Percentiles rank a stretch among this genome's conserved stretches.
phyloP scores from a whole-genome alignment of 2,797 vertebrate species.

The Urocyon cinereoargenteus region DNA sequence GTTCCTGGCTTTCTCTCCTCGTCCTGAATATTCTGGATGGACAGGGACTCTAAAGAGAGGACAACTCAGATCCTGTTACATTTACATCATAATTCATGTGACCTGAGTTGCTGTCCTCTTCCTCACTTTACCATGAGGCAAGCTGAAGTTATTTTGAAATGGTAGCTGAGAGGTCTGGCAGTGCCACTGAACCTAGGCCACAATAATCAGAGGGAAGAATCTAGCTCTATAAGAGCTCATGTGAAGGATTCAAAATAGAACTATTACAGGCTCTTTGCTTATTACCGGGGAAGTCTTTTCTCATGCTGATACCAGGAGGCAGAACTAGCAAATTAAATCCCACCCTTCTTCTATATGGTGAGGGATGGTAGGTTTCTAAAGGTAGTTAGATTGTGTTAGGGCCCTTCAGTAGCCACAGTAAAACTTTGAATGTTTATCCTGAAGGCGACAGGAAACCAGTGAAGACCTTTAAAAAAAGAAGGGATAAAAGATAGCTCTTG shows the following conservation, averaged over 20 bases:
- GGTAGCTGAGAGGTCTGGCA: background rate
- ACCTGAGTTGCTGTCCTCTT: background rate
- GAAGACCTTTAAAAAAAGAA: background rate
- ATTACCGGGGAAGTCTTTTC: background rate
- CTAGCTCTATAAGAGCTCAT: background rate
- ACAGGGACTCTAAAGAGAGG: background rate
- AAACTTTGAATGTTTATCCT: background rate
- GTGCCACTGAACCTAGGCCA: background rate
- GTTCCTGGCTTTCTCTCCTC: background rate
- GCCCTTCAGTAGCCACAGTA: background rate
- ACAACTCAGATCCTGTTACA: background rate
- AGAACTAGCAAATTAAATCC: background rate
- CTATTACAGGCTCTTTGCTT: background rate
- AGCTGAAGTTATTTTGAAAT: constrained; percentile 45
- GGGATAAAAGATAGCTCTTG: background rate
- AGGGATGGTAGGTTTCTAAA: background rate
- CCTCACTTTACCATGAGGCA: background rate
- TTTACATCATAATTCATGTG: background rate
- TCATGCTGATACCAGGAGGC: background rate
- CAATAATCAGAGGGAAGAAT: background rate
- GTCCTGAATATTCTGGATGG: background rate
- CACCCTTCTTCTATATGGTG: background rate
- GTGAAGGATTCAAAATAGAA: background rate
- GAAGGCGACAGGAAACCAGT: background rate
- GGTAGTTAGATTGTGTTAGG: background rate